Conservation (phyloP, 2,888 invertebrate species). For the Onthophagus sagittarius region DNA sequence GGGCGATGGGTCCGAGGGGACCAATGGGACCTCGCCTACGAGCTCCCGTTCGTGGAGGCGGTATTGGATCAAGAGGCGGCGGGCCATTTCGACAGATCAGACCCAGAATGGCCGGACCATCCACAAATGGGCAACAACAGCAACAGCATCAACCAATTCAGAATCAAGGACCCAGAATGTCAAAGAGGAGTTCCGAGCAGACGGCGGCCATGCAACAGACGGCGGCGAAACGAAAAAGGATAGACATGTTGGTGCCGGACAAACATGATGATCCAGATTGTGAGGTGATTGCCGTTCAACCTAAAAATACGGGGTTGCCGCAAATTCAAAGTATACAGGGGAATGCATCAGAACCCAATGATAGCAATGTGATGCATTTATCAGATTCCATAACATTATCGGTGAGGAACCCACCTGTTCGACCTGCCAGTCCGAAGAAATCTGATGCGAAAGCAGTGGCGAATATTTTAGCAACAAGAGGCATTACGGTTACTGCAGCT, state of each 20-base stretch:
- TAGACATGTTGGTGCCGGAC: constrained; percentile 60
- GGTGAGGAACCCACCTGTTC: constrained; percentile 51
- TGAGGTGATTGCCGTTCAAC: constrained; percentile 71
- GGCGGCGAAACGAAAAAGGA: constrained; percentile 51
- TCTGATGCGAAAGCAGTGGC: constrained; percentile 74
- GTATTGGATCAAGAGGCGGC: constrained; percentile 35
- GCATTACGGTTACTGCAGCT: constrained; percentile 72
- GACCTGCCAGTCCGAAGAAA: constrained; percentile 52
- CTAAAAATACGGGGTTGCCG: constrained; percentile 65
- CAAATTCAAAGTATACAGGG: constrained; percentile 70
- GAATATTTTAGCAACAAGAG: constrained; percentile 70
- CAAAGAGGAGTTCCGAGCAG: constrained; percentile 39
- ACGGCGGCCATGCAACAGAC: constrained; percentile 33
- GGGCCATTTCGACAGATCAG: constrained; percentile 31
- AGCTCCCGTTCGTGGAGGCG: constrained; percentile 31
- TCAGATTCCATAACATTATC: constrained; percentile 72
- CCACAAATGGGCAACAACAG: constrained; percentile 5
- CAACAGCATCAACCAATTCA: constrained; percentile 8
- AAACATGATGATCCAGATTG: constrained; percentile 72
- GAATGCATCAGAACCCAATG: constrained; percentile 44
- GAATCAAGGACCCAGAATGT: constrained; percentile 22
- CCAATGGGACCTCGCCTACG: constrained; percentile 30
- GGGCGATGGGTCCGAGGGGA: constrained; percentile 25
- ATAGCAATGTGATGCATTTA: constrained; percentile 59
- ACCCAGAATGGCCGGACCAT: constrained; percentile 27